Base-by-base conservation (phyloP, 1,140 invertebrate genomes). In the Drosophila pseudoananassae region DNA sequence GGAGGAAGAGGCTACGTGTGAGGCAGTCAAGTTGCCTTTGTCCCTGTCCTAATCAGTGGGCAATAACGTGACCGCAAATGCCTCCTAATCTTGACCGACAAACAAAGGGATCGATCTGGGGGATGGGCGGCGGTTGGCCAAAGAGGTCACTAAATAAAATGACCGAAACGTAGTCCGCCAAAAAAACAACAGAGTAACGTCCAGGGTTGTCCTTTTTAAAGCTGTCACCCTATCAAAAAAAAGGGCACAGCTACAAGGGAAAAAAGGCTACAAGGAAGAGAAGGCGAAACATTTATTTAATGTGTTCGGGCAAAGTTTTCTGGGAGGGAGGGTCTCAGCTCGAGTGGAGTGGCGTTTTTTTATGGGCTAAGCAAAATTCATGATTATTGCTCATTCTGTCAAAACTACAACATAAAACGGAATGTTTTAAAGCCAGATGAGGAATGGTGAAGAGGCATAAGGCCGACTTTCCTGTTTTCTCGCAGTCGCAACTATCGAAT, bases 351-450 rank as follows among this genome's bases (percentile, higher is more conserved):
- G 43, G 23, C 54, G 63, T 77, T 68, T 56, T 78, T 88, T 88
- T 88, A 88, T 88, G 75, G 76, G 60, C 83, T 83, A 79, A 88
- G 76, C 76, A 88, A 88, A 88, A 88, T 88, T 88, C 83, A 88
- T 88, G 79, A 88, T 88, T 88, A 88, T 88, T 88, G 83, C 79
- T 89, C 83, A 87, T 85, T 85, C 83, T 85, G 82, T 87, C 82
- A 85, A 88, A 88, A 88, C 78, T 88, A 88, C 76, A 89, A 79
- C 79, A 88, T 89, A 89, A 88, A 88, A 87, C 63, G 78, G 78
- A 88, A 88, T 83, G 75, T 87, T 85, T 87, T 83, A 85, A 85
- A 85, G 61, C 77, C 74, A 76, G 76, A 72, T 80, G 80, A 80
- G 82, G 66, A 80, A 74, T 68, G 74, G 60, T 46, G 51, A 49